These are phyloP conservation scores for Drosophila algonquin DNA, from an alignment of 2,888 invertebrate species.

Conservation along the genomic window DNA sequence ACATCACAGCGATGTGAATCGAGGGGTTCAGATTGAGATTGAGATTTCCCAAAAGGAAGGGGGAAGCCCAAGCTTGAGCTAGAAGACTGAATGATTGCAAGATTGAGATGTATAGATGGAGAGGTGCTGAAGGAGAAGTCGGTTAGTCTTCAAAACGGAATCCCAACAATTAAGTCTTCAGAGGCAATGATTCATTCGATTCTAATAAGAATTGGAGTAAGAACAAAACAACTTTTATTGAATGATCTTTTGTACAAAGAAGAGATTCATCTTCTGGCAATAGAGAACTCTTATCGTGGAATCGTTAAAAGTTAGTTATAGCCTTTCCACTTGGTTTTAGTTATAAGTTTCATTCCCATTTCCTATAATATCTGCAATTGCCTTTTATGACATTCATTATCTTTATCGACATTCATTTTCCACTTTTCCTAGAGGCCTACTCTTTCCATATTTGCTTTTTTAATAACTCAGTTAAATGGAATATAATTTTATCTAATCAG, in stretches of 20 bases:
- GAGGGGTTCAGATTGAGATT: not conserved
- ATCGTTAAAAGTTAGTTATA: not conserved
- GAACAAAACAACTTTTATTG: no score
- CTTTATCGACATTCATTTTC: not conserved
- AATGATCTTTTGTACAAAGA: no score
- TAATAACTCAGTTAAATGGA: conserved; percentile 49
- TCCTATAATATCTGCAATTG: not conserved
- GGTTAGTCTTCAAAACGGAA: not conserved
- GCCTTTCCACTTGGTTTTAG: not conserved
- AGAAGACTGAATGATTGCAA: conserved; percentile 6
- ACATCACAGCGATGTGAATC: not conserved
- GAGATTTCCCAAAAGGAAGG: no score
- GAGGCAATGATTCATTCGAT: no score
- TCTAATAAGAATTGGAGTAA: not conserved
- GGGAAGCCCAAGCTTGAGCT: conserved; percentile 3
- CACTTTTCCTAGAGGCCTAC: not conserved
- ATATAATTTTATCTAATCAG: conserved; percentile 70
- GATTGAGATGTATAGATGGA: conserved; percentile 5
- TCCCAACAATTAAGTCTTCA: no score
- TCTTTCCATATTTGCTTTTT: conserved; percentile 16
- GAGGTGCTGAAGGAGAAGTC: not conserved
- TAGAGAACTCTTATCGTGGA: not conserved
- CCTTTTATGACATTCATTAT: no score
- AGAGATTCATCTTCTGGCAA: not conserved
- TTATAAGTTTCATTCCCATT: not conserved